Evolutionary conservation across 2,888 invertebrate genomes (phyloP).

Genomic region (Drosophila putrida): DNA sequence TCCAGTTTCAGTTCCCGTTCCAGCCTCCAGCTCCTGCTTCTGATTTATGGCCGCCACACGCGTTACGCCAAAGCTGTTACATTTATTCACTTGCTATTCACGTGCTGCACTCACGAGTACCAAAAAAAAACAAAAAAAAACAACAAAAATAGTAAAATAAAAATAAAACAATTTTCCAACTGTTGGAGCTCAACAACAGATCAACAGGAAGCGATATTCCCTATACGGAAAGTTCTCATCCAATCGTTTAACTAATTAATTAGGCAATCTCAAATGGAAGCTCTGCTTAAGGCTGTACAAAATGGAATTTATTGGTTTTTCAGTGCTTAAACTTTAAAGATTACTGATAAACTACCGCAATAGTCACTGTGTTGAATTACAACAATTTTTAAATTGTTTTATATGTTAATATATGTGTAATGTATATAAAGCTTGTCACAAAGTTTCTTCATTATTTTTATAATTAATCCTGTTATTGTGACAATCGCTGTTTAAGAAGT

Average conservation of each 20-base stretch:
- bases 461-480: no score
- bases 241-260: conserved; percentile 11
- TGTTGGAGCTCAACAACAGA: conserved; percentile 19
- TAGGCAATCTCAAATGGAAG: conserved; percentile 1
- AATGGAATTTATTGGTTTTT: no score
- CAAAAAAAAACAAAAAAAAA: conserved; percentile 4
- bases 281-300: neutral
- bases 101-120: conserved; percentile 21
- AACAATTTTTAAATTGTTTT: no score
- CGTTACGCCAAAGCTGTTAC: conserved; percentile 40
- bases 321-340: no score
- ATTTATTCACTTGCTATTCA: conserved; percentile 46
- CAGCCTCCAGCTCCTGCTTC: conserved; percentile 4
- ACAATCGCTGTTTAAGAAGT: no score
- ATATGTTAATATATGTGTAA: no score
- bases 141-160: neutral
- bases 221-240: conserved; percentile 1
- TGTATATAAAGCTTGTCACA: no score
- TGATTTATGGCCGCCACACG: conserved; percentile 66
- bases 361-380: no score
- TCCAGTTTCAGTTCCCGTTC: conserved; percentile 1
- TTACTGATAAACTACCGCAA: no score
- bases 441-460: no score
- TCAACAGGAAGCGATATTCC: conserved; percentile 30
- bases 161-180: conserved; percentile 17